phyloP scores from a whole-genome alignment of 2,888 invertebrate genomes.

The Leptura quadrifasciata region DNA sequence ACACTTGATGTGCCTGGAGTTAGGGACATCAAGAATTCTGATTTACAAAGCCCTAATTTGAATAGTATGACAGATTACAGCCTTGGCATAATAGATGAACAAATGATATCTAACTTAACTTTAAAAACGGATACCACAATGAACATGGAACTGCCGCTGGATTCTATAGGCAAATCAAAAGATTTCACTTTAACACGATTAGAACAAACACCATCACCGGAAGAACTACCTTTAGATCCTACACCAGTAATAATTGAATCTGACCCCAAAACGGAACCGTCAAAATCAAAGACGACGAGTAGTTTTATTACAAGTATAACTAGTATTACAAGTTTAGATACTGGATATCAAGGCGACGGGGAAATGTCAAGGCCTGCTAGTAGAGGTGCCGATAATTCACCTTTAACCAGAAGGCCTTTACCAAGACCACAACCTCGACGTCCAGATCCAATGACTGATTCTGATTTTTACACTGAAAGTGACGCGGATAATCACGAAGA shows the following conservation, averaged over 20 bases:
- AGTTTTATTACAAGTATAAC: slow-evolving; percentile 91
- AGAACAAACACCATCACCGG: slow-evolving; percentile 90
- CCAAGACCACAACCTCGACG: slow-evolving; percentile 78
- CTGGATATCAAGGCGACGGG: slow-evolving; percentile 95
- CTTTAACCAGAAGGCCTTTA: slow-evolving; percentile 75
- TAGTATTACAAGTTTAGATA: slow-evolving; percentile 93
- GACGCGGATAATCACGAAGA: slow-evolving; percentile 91
- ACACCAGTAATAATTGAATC: slow-evolving; percentile 76
- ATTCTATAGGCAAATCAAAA: slow-evolving; percentile 70
- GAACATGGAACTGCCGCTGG: slow-evolving; percentile 77
- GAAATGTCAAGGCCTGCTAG: slow-evolving; percentile 92
- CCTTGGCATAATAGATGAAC: slow-evolving; percentile 76
- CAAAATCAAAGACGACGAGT: slow-evolving; percentile 80
- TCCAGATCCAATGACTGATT: slow-evolving; percentile 92
- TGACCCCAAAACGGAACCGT: slow-evolving; percentile 77
- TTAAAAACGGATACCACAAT: slow-evolving; percentile 77
- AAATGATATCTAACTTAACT: slow-evolving; percentile 76
- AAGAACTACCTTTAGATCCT: slow-evolving; percentile 88
- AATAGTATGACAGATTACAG: slow-evolving; percentile 69
- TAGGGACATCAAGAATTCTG: slow-evolving; percentile 54
- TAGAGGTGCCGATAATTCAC: slow-evolving; percentile 86
- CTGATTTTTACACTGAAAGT: slow-evolving; percentile 93
- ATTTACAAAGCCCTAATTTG: slow-evolving; percentile 67
- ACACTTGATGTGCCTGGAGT: slow-evolving; percentile 37
- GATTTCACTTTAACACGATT: slow-evolving; percentile 74